Percentiles rank a stretch among this genome's conserved stretches.
Conservation (phyloP, 2,888 invertebrate species). For the Sinodicranocentrus sp. region DNA sequence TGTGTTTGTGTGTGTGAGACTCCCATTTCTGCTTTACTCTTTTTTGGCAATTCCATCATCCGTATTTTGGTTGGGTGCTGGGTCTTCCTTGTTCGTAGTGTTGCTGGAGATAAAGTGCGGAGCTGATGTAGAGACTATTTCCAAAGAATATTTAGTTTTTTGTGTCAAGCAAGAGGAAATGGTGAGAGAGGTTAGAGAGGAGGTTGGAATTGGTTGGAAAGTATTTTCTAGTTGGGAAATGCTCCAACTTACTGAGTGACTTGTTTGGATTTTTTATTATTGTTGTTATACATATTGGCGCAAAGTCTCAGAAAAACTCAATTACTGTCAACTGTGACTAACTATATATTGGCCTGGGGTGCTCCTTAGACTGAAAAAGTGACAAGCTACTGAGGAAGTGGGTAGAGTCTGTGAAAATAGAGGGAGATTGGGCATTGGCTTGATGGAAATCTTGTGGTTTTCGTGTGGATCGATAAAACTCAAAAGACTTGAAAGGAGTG, state of each 20-base stretch:
- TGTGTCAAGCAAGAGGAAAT: neutral
- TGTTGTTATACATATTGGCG: no score
- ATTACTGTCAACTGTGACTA: neutral
- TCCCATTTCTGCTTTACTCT: neutral
- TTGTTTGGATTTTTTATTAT: no score
- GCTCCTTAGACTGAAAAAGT: neutral
- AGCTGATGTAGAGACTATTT: neutral
- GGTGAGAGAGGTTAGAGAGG: neutral
- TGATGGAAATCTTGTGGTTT: neutral
- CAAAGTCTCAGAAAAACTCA: neutral
- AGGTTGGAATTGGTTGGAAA: no score
- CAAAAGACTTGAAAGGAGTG: neutral
- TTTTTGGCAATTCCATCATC: constrained; percentile 23
- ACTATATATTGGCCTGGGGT: neutral
- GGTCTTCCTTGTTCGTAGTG: neutral
- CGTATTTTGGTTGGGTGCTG: neutral
- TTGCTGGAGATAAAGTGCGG: neutral
- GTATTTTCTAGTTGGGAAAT: neutral
- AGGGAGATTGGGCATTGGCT: neutral
- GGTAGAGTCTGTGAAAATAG: neutral
- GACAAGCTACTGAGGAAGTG: neutral
- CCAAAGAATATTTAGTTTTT: neutral
- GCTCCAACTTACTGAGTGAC: neutral
- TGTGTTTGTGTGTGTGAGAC: neutral
- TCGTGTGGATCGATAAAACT: neutral